Evolutionary conservation across 2,113 vertebrate genomes (phyloP).

Genomic region (Chlorodrepanis virens): DNA sequence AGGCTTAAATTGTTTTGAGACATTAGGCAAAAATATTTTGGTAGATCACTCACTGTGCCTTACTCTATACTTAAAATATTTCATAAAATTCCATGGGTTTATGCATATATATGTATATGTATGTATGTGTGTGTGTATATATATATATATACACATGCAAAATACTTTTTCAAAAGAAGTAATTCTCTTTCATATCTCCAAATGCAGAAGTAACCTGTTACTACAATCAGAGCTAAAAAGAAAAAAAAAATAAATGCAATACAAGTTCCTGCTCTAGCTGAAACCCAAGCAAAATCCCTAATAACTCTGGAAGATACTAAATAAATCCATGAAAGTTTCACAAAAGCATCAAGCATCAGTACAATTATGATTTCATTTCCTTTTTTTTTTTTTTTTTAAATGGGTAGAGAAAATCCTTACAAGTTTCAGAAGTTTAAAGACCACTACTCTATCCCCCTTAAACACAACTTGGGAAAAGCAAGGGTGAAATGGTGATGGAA

Average conservation of each 20-base stretch:
- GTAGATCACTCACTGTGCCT: not conserved
- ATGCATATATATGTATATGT: too few species aligned
- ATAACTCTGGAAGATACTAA: not conserved
- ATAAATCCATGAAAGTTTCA: not conserved
- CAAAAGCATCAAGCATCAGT: not conserved
- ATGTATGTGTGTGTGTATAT: too few species aligned
- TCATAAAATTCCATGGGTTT: not conserved
- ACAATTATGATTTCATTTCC: not conserved
- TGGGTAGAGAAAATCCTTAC: not conserved
- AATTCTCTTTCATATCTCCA: not conserved
- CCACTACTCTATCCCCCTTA: not conserved
- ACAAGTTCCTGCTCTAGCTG: not conserved
- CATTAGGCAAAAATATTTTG: not conserved
- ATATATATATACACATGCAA: rapidly evolving
- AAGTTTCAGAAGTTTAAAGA: not conserved
- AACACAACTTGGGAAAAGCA: not conserved
- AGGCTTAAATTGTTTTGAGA: not conserved
- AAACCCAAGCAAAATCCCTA: not conserved
- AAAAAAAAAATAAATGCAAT: not conserved
- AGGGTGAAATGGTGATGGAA: not conserved
- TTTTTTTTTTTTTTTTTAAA: not conserved
- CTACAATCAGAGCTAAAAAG: not conserved
- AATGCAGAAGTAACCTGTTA: not conserved
- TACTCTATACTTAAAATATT: not conserved
- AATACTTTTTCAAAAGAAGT: not conserved